Evolutionary conservation across 2,888 invertebrate species (phyloP).

Genomic region (Nipponacmea schrenckii): DNA sequence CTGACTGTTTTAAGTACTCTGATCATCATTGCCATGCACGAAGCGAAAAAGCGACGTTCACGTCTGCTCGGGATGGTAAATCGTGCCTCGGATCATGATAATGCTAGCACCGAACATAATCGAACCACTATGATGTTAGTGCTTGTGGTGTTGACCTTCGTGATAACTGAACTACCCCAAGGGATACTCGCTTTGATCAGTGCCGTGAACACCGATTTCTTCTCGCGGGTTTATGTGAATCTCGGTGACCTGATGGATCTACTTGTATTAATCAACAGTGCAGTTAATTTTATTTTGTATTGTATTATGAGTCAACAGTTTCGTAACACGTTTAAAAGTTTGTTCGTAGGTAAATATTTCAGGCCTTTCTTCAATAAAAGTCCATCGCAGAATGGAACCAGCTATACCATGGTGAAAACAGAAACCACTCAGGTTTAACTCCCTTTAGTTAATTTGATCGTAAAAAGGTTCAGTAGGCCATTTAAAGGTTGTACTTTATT

Average conservation of each 20-base stretch:
- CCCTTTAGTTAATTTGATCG: neutral
- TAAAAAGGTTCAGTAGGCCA: neutral
- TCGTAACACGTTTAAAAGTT: conserved; percentile 71
- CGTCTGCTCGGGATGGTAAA: conserved; percentile 58
- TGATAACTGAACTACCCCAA: conserved; percentile 90
- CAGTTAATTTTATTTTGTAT: conserved; percentile 92
- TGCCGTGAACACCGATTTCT: conserved; percentile 72
- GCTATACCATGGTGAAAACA: conserved; percentile 49
- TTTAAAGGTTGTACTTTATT: neutral
- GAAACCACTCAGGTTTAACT: conserved; percentile 53
- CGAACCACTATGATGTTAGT: conserved; percentile 90
- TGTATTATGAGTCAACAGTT: conserved; percentile 96
- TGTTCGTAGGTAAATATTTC: conserved; percentile 44
- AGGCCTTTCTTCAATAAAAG: conserved; percentile 27
- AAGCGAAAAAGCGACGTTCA: conserved; percentile 56
- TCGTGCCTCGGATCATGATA: conserved; percentile 58
- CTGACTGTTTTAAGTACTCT: conserved; percentile 75
- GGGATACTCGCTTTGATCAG: conserved; percentile 78
- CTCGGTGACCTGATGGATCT: conserved; percentile 86
- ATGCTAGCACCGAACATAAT: conserved; percentile 69
- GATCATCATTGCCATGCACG: conserved; percentile 64
- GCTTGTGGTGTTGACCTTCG: conserved; percentile 84
- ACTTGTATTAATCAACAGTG: conserved; percentile 88
- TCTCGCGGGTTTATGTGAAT: conserved; percentile 72
- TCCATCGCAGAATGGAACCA: conserved; percentile 36